Evolutionary conservation across 35 echinoderm and acorn worm genomes (phyloP), one percentile per base, ranked within the genome.

Genomic region (Amphiura filiformis): DNA sequence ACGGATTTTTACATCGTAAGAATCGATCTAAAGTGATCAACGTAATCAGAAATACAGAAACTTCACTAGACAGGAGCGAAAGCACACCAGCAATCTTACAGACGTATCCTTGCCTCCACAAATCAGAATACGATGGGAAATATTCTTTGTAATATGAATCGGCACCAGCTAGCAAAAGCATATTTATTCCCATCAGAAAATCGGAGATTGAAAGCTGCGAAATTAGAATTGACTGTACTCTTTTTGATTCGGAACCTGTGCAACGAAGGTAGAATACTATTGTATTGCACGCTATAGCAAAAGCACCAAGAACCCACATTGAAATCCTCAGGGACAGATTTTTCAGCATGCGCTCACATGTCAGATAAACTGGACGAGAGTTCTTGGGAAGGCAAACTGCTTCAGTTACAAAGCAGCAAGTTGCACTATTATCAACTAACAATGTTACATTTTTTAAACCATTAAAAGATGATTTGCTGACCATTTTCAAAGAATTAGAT

Each of bases 21-120:
- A 80, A 80, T 22, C 78, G 3, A 32, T 80, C 78, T 35, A 80
- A 17, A 80, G 35, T 80, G 5, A 80, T 80, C 38, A 80, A 39
- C 18, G 78, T 80, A 22, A 80, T 80, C 13, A 80, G 4, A 26
- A 80, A 36, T 5, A 80, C 78, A 15, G 78, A 80, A 4, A 31
- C 78, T 36, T 80, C 78, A 36, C 78, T 80, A 7, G 78, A 80
- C 4, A 80, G 78, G 3, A 80, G 1, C n/a, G 78, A 36, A 15
- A 80, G 78, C 1, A 36, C 78, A 18, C 78, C n/a, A 80, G 34
- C 78, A 7, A 80, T 1, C n/a, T 80, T 32, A 39, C 78, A 80
- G 3, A 70, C 4, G 26, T 2, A 11, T 15, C 61, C 61, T 26
- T 11, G 7, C 26, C 61, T 11, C 61, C 61, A 70, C 26, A 13